A percentile compares a stretch with the other conserved stretches of the same genome.
Evolutionary conservation across 2,797 vertebrate species (phyloP).

Genomic region (Rhynchotus rufescens): DNA sequence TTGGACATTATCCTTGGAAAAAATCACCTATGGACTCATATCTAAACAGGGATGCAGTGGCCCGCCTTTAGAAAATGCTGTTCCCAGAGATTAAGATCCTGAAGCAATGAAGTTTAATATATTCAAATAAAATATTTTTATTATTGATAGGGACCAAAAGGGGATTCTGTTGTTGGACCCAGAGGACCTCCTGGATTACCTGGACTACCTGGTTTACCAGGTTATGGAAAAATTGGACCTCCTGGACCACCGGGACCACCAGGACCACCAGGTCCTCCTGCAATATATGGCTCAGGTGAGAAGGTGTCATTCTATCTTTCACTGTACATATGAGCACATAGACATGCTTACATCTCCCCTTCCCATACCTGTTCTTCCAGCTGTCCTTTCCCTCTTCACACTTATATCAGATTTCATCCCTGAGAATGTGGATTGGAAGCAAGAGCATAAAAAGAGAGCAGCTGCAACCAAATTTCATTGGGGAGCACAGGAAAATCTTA

Average conservation of each 20-base stretch:
- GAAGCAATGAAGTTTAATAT: neutral
- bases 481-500: accelerated
- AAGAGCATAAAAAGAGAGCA: neutral
- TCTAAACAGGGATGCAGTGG: neutral
- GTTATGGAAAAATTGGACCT: conserved; percentile 87
- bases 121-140: neutral
- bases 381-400: neutral
- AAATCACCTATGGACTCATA: neutral
- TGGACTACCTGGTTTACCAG: conserved; percentile 89
- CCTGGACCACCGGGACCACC: conserved; percentile 89
- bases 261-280: conserved; percentile 82
- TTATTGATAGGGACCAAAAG: conserved; percentile 89
- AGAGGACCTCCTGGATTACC: conserved; percentile 88
- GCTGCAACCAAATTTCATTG: neutral
- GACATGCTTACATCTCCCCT: accelerated
- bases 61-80: neutral
- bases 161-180: conserved; percentile 86
- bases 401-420: neutral
- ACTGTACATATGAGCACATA: accelerated
- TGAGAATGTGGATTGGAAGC: neutral
- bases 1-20: too few species aligned
- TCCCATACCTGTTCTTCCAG: neutral
- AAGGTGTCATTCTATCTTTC: neutral
- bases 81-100: neutral
- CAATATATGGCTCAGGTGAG: conserved; percentile 85